Evolutionary conservation across 2,888 invertebrate species (phyloP).

Genomic region (Melinaea menophilus): DNA sequence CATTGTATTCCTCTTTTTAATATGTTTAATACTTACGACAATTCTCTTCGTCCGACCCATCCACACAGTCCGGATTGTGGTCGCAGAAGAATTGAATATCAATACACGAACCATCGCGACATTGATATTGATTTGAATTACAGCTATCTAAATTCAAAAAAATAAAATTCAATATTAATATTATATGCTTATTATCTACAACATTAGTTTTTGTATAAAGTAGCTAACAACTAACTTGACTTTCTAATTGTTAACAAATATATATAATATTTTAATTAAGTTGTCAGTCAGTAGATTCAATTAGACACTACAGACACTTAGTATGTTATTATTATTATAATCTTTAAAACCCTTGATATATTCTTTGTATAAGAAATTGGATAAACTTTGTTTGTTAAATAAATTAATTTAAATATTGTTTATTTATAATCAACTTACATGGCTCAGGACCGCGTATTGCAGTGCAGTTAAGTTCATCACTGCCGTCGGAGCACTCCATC

Average conservation of each 20-base stretch:
- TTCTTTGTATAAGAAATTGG: too few relatives aligned
- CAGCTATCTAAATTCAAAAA: slow-evolving; percentile 44
- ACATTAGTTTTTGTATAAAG: background rate
- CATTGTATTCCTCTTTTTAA: slow-evolving; percentile 4
- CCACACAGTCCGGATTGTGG: slow-evolving; percentile 75
- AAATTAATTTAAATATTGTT: background rate
- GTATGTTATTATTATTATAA: too few relatives aligned
- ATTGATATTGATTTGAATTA: slow-evolving; percentile 46
- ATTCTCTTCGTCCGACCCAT: slow-evolving; percentile 79
- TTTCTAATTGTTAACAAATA: too few relatives aligned
- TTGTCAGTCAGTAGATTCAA: too few relatives aligned
- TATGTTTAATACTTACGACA: slow-evolving; percentile 65
- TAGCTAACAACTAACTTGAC: too few relatives aligned
- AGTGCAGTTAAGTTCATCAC: slow-evolving; percentile 77
- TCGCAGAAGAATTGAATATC: slow-evolving; percentile 80
- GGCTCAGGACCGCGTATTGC: slow-evolving; percentile 48
- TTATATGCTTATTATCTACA: background rate
- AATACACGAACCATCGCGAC: slow-evolving; percentile 79
- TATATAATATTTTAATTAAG: too few relatives aligned
- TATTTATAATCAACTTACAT: slow-evolving; percentile 38
- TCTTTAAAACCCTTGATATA: too few relatives aligned
- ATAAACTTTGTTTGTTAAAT: background rate
- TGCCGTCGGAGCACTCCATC: slow-evolving; percentile 76
- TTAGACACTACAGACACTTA: too few relatives aligned
- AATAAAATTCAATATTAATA: background rate